Base-by-base conservation (phyloP, 92 coral and sea anemone genomes). In the Epizoanthus fatuus region DNA sequence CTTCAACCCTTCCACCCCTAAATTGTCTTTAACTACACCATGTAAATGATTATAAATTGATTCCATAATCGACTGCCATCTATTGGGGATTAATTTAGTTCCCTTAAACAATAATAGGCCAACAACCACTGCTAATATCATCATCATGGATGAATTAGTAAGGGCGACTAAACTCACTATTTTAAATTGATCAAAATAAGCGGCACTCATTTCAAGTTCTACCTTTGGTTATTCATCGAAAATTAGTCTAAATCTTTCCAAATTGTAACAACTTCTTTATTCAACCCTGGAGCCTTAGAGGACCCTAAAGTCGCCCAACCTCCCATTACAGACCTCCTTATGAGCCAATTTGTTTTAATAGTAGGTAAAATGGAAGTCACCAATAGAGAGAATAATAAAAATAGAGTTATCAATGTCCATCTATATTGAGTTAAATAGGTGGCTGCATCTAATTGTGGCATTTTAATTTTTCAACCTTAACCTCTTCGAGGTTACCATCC, bases 401-500 rank as follows among this genome's bases (percentile, higher is more conserved):
- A 93, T 74, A 93, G 74, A 77, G 86, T 81, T 72, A 92, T 81
- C 84, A 94, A 80, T 59, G 95, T 89, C 81, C 97, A 91, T 74
- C 97, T 85, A 81, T 94, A 91, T 89, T 94, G 97, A 91, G 93
- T 91, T 83, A 91, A 91, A 89, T 85, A 94, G 86, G 88, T 84
- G 77, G 91, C 85, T 75, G 90, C 85, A 67, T 94, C 93, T 79
- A 94, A 89, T 86, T 94, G 97, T 73, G 97, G 97, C 97, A 94
- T 93, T 51, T 76, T 42, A 37, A 25, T 74, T 74, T 9, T 74
- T 54, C 80, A 37, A 25, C 22, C 22, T 13, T 10, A 38, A 38
- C 22, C 25, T 22, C 25, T 22, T 22, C 25, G 25, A 22, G 25
- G 25, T 22, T 22, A 22, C 25, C 60, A 55, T 20, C 40, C 42